Evolutionary conservation across 2,113 vertebrate genomes (phyloP).

Genomic region (Picathartes gymnocephalus): DNA sequence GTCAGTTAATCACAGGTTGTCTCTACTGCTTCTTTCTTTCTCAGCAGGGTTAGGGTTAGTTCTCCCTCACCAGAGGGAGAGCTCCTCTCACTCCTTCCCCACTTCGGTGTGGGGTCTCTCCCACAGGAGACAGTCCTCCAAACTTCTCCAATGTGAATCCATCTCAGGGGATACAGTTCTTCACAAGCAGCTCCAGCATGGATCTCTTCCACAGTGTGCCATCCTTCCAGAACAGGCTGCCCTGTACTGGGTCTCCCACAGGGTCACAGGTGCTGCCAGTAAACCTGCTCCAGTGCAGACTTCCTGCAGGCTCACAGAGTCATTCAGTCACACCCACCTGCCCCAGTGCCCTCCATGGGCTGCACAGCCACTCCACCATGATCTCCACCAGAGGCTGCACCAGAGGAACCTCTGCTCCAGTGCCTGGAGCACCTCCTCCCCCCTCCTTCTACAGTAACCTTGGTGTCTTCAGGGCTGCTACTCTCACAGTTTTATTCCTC

Average conservation of each 20-base stretch:
- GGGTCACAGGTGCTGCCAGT: neutral
- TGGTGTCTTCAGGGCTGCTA: neutral
- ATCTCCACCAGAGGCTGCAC: neutral
- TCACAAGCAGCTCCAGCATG: neutral
- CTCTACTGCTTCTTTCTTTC: neutral
- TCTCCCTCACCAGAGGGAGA: neutral
- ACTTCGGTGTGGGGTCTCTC: neutral
- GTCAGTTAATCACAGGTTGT: neutral
- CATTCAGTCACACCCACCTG: neutral
- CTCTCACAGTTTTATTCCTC: neutral
- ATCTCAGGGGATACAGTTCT: neutral
- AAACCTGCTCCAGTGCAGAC: neutral
- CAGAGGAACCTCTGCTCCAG: fast-evolving
- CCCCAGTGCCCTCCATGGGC: fast-evolving
- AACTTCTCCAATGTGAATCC: fast-evolving
- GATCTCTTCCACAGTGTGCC: neutral
- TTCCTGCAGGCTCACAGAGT: neutral
- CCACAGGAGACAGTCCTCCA: neutral
- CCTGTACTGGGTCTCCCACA: neutral
- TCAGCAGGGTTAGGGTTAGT: neutral
- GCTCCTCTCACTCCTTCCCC: neutral
- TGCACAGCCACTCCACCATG: neutral
- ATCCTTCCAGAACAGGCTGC: neutral
- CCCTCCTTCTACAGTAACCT: neutral
- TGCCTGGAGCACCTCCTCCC: neutral